Base-by-base conservation (phyloP, 2,888 invertebrate genomes). In the Drosophila gaucha region DNA sequence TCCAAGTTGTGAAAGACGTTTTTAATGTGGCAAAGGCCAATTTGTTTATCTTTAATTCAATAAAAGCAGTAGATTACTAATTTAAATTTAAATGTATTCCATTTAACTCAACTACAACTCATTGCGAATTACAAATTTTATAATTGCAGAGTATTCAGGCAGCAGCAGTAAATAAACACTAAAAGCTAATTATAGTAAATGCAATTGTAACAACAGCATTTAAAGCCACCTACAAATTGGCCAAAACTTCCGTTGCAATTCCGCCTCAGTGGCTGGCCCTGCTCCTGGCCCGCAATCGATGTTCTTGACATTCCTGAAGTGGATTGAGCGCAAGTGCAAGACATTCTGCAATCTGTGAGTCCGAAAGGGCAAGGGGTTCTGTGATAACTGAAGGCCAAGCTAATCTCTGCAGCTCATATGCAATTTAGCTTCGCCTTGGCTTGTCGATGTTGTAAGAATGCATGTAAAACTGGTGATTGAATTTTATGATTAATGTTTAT, bases 391-490 rank as follows among this genome's bases (percentile, higher is more conserved):
- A 28, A 18, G 28, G 16, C 24, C 26, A 8, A 26, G 36, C 28
- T 14, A 28, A 44, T 10, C 3, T 18, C 9, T 8, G 56, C 39
- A 20, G 18, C 26, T 16, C 9, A 54, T 5, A n/a, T 58, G 38
- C 39, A 57, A 63, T 63, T 44, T 49, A 28, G 31, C 16, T 1
- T 44, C 30, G 28, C 33, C 57, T 56, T 62, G 56, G n/a, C 14
- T 35, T 18, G 44, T 44, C 26, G 52, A 67, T 80, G 74, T 78
- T 73, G 84, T 51, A 78, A 83, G 77, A 86, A 83, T 80, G 47
- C 84, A 71, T 79, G 86, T 82, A 68, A 79, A 74, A 77, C 78
- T 79, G 68, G 41, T 74, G 68, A 80, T 82, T 85, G 74, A 54
- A 65, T 79, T 82, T 82, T 72, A 73, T 79, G 78, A 86, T 86